These are phyloP conservation scores for Pollenia amentaria DNA, from an alignment of 2,888 invertebrate species.

Conservation along the genomic window DNA sequence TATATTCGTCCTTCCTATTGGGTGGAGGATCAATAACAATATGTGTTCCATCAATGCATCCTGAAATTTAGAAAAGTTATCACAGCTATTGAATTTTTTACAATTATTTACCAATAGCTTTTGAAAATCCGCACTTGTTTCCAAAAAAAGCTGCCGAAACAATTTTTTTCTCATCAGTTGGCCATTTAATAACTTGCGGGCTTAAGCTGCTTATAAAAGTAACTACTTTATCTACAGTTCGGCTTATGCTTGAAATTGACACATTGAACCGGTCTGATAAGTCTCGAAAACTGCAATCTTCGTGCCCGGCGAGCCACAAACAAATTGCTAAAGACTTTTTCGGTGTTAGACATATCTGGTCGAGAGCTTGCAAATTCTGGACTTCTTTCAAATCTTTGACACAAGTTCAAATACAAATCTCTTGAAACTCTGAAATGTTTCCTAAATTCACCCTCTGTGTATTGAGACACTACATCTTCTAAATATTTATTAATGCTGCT, in stretches of 20 bases:
- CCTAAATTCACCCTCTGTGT: background rate
- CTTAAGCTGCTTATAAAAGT: slow-evolving; percentile 1
- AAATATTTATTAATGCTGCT: background rate
- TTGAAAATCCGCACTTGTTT: slow-evolving; percentile 1
- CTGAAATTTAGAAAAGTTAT: background rate
- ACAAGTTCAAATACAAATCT: background rate
- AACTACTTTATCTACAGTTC: background rate
- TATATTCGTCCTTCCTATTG: background rate
- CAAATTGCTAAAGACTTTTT: background rate
- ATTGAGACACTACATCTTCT: background rate
- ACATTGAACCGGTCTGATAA: slow-evolving; percentile 23
- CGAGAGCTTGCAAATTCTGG: background rate
- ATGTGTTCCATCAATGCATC: slow-evolving; percentile 16
- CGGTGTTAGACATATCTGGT: background rate
- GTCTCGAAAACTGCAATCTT: slow-evolving; percentile 3
- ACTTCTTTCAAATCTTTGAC: background rate
- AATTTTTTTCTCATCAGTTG: too few relatives aligned
- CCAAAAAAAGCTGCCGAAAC: too few relatives aligned
- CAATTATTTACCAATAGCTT: background rate
- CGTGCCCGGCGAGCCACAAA: background rate
- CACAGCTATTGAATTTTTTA: background rate
- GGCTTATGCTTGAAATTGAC: background rate
- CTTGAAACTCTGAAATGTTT: background rate
- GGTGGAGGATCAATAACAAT: slow-evolving; percentile 8
- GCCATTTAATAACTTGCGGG: background rate